These are phyloP conservation scores for Drosophila bunnanda DNA, from an alignment of 2,888 invertebrate species.

Conservation along the genomic window DNA sequence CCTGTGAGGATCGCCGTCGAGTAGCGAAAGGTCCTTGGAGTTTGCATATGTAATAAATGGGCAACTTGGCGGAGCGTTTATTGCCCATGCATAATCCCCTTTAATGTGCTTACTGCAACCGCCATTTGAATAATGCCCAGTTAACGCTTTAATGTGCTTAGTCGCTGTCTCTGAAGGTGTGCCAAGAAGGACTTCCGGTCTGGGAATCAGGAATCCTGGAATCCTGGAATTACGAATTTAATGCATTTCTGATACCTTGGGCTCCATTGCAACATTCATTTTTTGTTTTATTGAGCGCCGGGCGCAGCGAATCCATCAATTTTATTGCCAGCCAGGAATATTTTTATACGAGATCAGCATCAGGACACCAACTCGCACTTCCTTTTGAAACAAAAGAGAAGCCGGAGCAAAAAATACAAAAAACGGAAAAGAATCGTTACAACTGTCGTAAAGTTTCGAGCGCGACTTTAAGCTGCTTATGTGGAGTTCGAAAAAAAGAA, in stretches of 20 bases:
- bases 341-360: slow-evolving; percentile 44
- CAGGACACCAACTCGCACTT: slow-evolving; percentile 21
- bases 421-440: slow-evolving; percentile 53
- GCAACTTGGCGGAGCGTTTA: slow-evolving; percentile 70
- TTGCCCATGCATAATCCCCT: slow-evolving; percentile 84
- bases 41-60: slow-evolving; percentile 65
- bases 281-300: slow-evolving; percentile 53
- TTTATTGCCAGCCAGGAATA: slow-evolving; percentile 65
- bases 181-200: slow-evolving; percentile 45
- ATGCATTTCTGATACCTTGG: slow-evolving; percentile 35
- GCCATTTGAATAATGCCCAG: slow-evolving; percentile 81
- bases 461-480: slow-evolving; percentile 73
- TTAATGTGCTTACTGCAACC: slow-evolving; percentile 81
- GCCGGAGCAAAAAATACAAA: slow-evolving; percentile 14
- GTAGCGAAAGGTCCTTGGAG: slow-evolving; percentile 16
- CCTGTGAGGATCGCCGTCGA: slow-evolving; percentile 16
- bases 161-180: slow-evolving; percentile 32
- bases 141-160: slow-evolving; percentile 84
- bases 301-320: slow-evolving; percentile 80
- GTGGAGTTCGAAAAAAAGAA: neutral
- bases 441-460: slow-evolving; percentile 69
- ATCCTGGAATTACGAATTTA: slow-evolving; percentile 15
- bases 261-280: slow-evolving; percentile 35
- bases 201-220: slow-evolving; percentile 53
- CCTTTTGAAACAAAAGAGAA: slow-evolving; percentile 41